Conservation (phyloP, 37 sponge, comb jelly and placozoan species). For the Halichondria panicea region DNA sequence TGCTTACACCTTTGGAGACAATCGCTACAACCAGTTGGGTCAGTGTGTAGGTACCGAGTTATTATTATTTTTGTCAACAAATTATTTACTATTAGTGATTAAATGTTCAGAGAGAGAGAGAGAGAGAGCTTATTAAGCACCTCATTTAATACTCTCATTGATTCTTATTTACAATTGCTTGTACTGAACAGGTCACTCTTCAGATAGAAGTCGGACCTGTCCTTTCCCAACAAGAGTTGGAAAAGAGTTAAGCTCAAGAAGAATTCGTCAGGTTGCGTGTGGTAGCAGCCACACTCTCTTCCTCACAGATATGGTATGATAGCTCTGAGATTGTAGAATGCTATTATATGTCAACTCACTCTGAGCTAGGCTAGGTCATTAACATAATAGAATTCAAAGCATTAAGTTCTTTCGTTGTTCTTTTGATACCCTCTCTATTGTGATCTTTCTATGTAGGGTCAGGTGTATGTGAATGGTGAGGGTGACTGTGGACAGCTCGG, state of each 20-base stretch:
- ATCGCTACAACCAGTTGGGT: constrained; percentile 65
- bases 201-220: constrained; percentile 22
- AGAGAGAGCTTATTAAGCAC: too few species aligned
- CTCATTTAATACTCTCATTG: too few species aligned
- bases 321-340: not conserved
- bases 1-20: constrained; percentile 58
- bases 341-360: not conserved
- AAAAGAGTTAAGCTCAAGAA: not conserved
- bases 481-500: constrained; percentile 78
- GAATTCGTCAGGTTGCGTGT: constrained; percentile 57
- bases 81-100: too few species aligned
- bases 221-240: constrained; percentile 22
- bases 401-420: not conserved
- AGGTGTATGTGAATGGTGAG: constrained; percentile 51
- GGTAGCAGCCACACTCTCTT: constrained; percentile 71
- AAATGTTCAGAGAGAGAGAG: too few species aligned
- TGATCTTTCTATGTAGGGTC: constrained; percentile 35
- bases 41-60: not conserved
- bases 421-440: not conserved
- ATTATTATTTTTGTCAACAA: not conserved
- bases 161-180: too few species aligned
- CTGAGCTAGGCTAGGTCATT: not conserved
- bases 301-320: constrained; percentile 58
- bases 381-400: not conserved
- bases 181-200: constrained; percentile 23